Percentiles rank a stretch among this genome's conserved stretches.
Conservation (phyloP, 2,113 vertebrate genomes). For the Glaucidium brasilianum region DNA sequence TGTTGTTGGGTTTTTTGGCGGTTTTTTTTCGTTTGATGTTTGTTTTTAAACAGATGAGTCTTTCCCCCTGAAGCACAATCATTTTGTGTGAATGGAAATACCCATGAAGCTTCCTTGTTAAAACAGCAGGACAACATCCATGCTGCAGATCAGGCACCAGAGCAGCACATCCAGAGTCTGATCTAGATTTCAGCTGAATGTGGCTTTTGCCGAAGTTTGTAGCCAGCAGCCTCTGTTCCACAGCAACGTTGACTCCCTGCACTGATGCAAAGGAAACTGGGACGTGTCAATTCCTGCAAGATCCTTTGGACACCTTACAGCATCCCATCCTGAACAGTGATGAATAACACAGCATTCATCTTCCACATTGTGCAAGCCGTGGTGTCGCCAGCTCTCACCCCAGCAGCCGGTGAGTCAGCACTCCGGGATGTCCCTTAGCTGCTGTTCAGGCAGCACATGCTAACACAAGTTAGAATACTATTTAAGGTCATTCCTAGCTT, state of each 20-base stretch:
- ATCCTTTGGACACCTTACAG: neutral
- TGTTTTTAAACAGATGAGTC: neutral
- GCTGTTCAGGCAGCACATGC: neutral
- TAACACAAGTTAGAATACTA: slow-evolving; percentile 1
- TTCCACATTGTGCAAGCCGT: neutral
- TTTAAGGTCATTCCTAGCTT: slow-evolving; percentile 45
- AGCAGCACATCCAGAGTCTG: neutral
- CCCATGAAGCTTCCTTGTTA: rapidly evolving
- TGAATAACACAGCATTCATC: neutral
- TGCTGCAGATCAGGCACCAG: rapidly evolving
- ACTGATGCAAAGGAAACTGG: neutral
- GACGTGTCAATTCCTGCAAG: neutral
- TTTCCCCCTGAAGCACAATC: rapidly evolving
- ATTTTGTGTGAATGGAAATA: rapidly evolving
- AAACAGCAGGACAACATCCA: neutral
- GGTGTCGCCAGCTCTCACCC: neutral
- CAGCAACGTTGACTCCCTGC: neutral
- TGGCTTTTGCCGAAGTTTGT: too few species aligned
- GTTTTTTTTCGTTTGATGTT: too few species aligned
- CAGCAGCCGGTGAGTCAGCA: slow-evolving; percentile 37
- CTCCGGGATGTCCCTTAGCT: neutral
- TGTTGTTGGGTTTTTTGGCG: neutral
- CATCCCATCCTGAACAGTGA: neutral
- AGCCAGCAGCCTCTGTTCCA: neutral
- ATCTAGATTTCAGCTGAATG: neutral